A percentile compares a stretch with the other conserved stretches of the same genome.
Evolutionary conservation across 2,797 vertebrate species (phyloP).

Genomic region (Octomys mimax): DNA sequence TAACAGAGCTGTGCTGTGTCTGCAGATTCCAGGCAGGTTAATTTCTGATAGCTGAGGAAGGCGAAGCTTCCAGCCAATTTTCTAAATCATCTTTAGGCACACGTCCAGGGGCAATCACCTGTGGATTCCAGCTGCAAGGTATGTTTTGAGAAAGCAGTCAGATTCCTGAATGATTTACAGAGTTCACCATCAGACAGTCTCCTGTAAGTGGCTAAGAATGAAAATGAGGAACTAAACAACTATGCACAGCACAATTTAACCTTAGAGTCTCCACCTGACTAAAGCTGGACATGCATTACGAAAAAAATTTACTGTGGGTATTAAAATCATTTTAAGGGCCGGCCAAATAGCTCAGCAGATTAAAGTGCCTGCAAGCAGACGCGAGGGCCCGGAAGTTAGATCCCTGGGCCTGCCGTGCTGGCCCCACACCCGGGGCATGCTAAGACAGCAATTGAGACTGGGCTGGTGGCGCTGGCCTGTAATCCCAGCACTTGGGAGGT

Average conservation of each 20-base stretch:
- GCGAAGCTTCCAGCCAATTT: conserved; percentile 73
- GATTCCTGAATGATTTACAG: conserved; percentile 72
- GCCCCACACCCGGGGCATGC: too few relatives aligned
- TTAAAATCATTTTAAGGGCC: not conserved
- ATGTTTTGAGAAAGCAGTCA: conserved; percentile 56
- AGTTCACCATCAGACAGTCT: conserved; percentile 26
- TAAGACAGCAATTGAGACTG: too few relatives aligned
- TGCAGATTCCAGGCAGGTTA: conserved; percentile 77
- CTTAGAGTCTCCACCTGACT: not conserved
- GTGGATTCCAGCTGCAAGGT: conserved; percentile 54
- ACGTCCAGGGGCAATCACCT: conserved; percentile 71
- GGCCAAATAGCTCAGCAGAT: too few relatives aligned
- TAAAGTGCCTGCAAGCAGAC: too few relatives aligned
- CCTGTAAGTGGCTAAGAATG: not conserved
- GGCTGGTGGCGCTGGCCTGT: too few relatives aligned
- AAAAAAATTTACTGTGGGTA: not conserved
- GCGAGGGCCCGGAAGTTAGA: too few relatives aligned
- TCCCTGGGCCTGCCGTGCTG: too few relatives aligned
- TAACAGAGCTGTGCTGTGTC: conserved; percentile 61
- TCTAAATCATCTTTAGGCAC: conserved; percentile 74
- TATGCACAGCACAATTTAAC: not conserved
- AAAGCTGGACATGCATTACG: not conserved
- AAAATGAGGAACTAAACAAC: conserved; percentile 50
- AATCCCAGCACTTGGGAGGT: too few relatives aligned
- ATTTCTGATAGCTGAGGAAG: conserved; percentile 74